phyloP scores from a whole-genome alignment of 2,113 vertebrate species.

The Oncorhynchus clarkii region DNA sequence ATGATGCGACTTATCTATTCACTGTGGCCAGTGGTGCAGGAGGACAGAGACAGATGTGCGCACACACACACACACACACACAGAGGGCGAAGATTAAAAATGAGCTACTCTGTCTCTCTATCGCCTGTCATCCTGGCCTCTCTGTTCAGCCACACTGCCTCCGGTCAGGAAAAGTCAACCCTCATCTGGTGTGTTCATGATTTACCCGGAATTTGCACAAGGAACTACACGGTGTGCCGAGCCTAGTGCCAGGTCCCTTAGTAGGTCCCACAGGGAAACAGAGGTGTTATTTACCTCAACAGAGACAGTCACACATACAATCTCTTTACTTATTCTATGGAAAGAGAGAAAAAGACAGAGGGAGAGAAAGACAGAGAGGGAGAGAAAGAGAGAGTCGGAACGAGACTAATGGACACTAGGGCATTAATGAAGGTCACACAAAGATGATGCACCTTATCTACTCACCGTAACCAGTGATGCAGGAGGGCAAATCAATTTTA shows the following conservation, averaged over 20 bases:
- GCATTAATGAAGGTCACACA: conserved; percentile 55
- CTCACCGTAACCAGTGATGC: conserved; percentile 28
- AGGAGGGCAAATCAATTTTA: conserved; percentile 16
- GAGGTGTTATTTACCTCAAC: conserved; percentile 40
- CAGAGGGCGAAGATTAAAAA: neutral
- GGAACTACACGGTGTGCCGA: conserved; percentile 27
- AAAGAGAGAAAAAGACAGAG: too few species aligned
- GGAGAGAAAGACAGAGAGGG: too few species aligned
- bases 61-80: neutral
- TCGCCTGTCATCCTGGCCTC: neutral
- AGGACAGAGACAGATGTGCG: too few species aligned
- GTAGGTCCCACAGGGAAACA: conserved; percentile 44
- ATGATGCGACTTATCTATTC: conserved; percentile 22
- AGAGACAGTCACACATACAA: neutral
- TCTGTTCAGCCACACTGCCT: neutral
- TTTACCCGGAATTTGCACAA: conserved; percentile 18
- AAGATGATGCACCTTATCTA: conserved; percentile 24
- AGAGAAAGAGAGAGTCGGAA: too few species aligned
- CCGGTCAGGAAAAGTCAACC: neutral
- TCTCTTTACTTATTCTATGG: neutral
- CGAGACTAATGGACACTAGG: neutral
- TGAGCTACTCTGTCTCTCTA: too few species aligned
- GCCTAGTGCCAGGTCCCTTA: conserved; percentile 18
- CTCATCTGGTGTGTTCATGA: conserved; percentile 13
- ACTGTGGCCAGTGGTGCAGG: conserved; percentile 27